phyloP scores from a whole-genome alignment of 1,140 invertebrate genomes.

The Pogonomyrmex californicus region DNA sequence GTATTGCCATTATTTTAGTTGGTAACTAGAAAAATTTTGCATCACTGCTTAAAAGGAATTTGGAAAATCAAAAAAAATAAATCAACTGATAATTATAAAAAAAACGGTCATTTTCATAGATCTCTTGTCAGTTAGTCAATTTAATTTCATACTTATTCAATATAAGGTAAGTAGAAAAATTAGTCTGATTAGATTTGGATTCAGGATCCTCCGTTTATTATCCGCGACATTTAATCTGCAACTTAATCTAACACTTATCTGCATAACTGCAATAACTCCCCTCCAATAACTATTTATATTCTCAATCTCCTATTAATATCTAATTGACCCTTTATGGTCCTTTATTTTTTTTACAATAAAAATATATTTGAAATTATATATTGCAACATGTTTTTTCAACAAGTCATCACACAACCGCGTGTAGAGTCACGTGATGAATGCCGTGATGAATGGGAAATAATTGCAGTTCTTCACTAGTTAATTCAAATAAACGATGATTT shows the following conservation, averaged over 20 bases:
- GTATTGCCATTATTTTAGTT: neutral
- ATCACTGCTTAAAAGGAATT: neutral
- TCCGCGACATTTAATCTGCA: too few species aligned
- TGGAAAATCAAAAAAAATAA: neutral
- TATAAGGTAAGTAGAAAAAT: too few species aligned
- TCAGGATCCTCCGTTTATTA: too few species aligned
- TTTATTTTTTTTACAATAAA: neutral
- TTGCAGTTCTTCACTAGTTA: neutral
- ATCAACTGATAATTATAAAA: neutral
- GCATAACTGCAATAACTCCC: too few species aligned
- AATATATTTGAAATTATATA: neutral
- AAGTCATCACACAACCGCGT: neutral
- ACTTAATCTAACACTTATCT: too few species aligned
- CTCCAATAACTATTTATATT: too few species aligned
- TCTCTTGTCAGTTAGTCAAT: neutral
- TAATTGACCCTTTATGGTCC: too few species aligned
- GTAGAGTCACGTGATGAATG: neutral
- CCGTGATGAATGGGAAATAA: neutral
- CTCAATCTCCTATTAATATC: too few species aligned
- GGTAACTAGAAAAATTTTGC: neutral
- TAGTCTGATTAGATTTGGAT: too few species aligned
- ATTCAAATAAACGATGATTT: neutral
- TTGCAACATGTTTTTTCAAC: neutral
- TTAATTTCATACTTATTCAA: conserved; percentile 24
- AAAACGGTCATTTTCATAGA: neutral